Evolutionary conservation across 1,140 invertebrate genomes (phyloP).

Genomic region (Phocides pigmalion): DNA sequence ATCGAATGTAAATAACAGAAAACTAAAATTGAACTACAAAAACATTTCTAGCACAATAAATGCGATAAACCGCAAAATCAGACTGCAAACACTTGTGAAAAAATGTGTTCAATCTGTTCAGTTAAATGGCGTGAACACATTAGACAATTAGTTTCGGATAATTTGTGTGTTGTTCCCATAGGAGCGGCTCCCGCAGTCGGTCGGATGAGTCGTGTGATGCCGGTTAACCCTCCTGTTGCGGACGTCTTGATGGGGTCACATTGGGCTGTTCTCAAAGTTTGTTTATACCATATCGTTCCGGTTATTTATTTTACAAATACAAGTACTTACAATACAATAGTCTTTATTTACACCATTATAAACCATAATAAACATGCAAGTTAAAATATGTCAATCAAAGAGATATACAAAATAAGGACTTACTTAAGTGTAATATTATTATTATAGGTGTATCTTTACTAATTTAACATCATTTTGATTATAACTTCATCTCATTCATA

Average conservation of each 20-base stretch:
- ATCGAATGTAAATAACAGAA: too few species aligned
- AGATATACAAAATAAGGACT: too few species aligned
- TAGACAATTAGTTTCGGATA: constrained; percentile 75
- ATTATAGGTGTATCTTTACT: too few species aligned
- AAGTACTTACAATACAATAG: too few species aligned
- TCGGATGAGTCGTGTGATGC: constrained; percentile 54
- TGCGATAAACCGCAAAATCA: constrained; percentile 29
- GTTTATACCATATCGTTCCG: not conserved
- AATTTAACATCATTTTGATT: too few species aligned
- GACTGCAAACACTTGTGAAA: constrained; percentile 8
- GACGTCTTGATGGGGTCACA: constrained; percentile 38
- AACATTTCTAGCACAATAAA: constrained; percentile 13
- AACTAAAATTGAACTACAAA: not conserved
- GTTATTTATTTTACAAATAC: not conserved
- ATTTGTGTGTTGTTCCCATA: constrained; percentile 81
- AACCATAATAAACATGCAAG: too few species aligned
- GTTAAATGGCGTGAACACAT: constrained; percentile 76
- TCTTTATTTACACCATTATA: too few species aligned
- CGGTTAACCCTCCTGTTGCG: constrained; percentile 57
- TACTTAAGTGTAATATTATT: too few species aligned
- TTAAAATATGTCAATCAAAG: too few species aligned
- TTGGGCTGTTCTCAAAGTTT: constrained; percentile 47
- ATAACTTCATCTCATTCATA: too few species aligned
- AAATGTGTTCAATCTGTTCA: constrained; percentile 65
- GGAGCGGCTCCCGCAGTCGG: constrained; percentile 35